These are phyloP conservation scores for Atta colombica DNA, from an alignment of 1,140 invertebrate genomes.

Conservation along the genomic window DNA sequence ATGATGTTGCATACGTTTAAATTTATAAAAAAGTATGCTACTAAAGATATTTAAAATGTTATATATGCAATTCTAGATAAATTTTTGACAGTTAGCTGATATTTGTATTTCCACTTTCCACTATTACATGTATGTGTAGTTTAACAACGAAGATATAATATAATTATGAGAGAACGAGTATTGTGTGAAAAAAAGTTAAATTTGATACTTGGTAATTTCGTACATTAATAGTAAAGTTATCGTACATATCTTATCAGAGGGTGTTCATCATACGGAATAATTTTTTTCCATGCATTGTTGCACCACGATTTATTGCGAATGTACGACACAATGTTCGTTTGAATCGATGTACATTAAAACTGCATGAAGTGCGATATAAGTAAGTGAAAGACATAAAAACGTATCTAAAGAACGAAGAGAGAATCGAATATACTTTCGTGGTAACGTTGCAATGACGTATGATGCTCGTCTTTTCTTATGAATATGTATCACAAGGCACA, in stretches of 20 bases:
- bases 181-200: not conserved
- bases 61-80: not conserved
- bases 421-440: too few relatives aligned
- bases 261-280: not conserved
- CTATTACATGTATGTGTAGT: too few relatives aligned
- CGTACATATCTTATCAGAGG: slow-evolving; percentile 6
- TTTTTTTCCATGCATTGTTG: slow-evolving; percentile 15
- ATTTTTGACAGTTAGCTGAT: slow-evolving; percentile 13
- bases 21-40: not conserved
- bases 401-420: not conserved
- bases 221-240: not conserved
- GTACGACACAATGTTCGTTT: slow-evolving; percentile 10
- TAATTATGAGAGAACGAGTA: not conserved
- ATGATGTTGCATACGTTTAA: not conserved
- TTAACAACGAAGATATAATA: slow-evolving; percentile 20
- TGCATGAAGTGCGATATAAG: slow-evolving; percentile 18
- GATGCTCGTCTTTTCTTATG: not conserved
- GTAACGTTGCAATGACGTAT: too few relatives aligned
- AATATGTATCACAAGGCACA: not conserved
- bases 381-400: slow-evolving; percentile 2
- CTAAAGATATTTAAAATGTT: not conserved
- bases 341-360: slow-evolving; percentile 46
- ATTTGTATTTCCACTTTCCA: not conserved
- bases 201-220: not conserved
- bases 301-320: slow-evolving; percentile 27